Percentiles rank a stretch among this genome's conserved stretches.
Conservation (phyloP, 2,113 vertebrate genomes). For the Perccottus glenii region DNA sequence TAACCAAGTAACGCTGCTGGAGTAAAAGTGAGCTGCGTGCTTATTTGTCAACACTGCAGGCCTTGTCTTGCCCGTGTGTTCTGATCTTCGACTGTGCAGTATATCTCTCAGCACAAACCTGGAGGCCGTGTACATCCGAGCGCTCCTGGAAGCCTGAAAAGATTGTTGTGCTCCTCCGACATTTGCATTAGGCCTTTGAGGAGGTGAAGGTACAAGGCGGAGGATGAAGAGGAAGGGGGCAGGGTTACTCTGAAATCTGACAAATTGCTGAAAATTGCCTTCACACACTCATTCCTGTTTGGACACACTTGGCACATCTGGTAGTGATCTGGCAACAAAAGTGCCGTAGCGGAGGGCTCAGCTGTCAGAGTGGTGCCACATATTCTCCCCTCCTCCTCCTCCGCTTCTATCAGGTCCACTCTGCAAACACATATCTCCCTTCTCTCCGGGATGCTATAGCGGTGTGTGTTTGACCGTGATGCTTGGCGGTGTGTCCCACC, state of each 20-base stretch:
- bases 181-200: conserved; percentile 75
- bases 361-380: conserved; percentile 70
- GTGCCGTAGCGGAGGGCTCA: conserved; percentile 62
- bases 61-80: conserved; percentile 57
- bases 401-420: conserved; percentile 42
- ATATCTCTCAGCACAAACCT: conserved; percentile 64
- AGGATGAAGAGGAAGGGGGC: conserved; percentile 17
- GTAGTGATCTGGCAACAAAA: conserved; percentile 82
- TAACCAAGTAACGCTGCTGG: conserved; percentile 52
- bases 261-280: conserved; percentile 86
- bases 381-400: conserved; percentile 46
- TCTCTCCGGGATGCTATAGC: conserved; percentile 11
- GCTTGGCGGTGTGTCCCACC: conserved; percentile 64
- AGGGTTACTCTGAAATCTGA: conserved; percentile 79
- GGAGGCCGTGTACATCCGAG: conserved; percentile 40
- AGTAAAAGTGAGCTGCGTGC: conserved; percentile 49
- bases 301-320: conserved; percentile 82
- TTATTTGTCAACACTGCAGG: conserved; percentile 69
- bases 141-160: conserved; percentile 53
- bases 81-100: conserved; percentile 30
- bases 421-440: conserved; percentile 48
- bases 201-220: conserved; percentile 41
- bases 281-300: conserved; percentile 81
- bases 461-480: conserved; percentile 48
- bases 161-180: conserved; percentile 54